Conservation (phyloP, 2,113 vertebrate species). For the Paradoxurus hermaphroditus region DNA sequence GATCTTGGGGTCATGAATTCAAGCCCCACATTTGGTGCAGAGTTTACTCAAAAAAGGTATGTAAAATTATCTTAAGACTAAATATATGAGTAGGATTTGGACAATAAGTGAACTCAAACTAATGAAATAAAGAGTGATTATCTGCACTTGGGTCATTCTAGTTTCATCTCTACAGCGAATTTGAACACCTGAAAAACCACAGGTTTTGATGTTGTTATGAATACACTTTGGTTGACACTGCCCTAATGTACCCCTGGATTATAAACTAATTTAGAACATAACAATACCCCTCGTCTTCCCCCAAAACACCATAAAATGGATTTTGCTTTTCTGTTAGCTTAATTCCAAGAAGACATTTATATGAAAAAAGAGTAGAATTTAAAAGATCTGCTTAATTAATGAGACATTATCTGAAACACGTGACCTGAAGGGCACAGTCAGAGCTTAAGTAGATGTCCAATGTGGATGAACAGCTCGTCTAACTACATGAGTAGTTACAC, state of each 20-base stretch:
- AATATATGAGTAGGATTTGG: not conserved
- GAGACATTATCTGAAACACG: not conserved
- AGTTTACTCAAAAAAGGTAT: not conserved
- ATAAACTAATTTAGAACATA: not conserved
- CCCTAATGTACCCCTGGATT: not conserved
- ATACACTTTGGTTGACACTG: not conserved
- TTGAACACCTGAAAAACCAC: not conserved
- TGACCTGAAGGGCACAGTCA: not conserved
- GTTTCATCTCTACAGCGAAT: not conserved
- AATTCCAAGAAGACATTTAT: slow-evolving; percentile 36
- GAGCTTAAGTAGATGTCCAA: not conserved
- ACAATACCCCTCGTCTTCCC: not conserved
- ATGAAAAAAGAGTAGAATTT: slow-evolving; percentile 4
- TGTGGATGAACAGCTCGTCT: not conserved
- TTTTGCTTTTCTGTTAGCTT: slow-evolving; percentile 48
- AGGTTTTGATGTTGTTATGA: not conserved
- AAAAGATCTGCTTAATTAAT: not conserved
- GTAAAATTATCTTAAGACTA: not conserved
- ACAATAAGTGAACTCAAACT: not conserved
- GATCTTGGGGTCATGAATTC: not conserved
- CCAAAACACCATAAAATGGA: not conserved
- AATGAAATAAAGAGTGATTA: not conserved
- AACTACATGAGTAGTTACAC: not conserved
- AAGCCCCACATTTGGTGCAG: not conserved
- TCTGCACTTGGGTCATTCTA: not conserved